Conservation (phyloP, 2,113 vertebrate genomes). For the Mastomys natalensis region DNA sequence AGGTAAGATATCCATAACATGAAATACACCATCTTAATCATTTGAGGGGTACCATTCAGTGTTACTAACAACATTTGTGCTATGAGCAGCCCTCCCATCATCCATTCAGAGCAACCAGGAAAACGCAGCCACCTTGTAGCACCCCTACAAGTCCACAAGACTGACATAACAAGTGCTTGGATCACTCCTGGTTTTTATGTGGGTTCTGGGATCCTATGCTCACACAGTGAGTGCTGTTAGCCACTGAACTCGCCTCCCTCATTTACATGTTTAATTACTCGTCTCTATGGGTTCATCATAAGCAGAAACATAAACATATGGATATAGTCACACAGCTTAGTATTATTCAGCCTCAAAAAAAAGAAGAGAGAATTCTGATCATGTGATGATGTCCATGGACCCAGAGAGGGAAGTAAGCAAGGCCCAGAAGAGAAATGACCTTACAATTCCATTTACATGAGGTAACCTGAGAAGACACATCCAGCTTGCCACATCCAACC, state of each 20-base stretch:
- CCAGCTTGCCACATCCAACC: neutral
- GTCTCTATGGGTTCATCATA: neutral
- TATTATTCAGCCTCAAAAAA: constrained; percentile 6
- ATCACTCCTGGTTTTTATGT: neutral
- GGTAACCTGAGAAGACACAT: neutral
- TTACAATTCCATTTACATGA: neutral
- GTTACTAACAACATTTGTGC: neutral
- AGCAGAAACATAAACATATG: neutral
- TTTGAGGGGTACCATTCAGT: neutral
- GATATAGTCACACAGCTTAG: neutral
- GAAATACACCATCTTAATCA: neutral
- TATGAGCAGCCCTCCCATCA: neutral
- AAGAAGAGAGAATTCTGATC: neutral
- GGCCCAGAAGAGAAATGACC: neutral
- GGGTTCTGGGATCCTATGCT: neutral
- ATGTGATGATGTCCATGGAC: neutral
- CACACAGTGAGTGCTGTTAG: too few species aligned
- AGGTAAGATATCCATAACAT: neutral
- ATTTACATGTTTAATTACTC: constrained; percentile 18
- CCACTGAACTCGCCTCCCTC: neutral
- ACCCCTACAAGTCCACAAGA: neutral
- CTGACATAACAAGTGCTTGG: too few species aligned
- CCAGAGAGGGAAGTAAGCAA: neutral
- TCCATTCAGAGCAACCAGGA: neutral
- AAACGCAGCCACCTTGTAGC: neutral